Percentiles rank a stretch among this genome's conserved stretches.
phyloP scores from a whole-genome alignment of 2,888 invertebrate species.

The Tetropium fuscum region DNA sequence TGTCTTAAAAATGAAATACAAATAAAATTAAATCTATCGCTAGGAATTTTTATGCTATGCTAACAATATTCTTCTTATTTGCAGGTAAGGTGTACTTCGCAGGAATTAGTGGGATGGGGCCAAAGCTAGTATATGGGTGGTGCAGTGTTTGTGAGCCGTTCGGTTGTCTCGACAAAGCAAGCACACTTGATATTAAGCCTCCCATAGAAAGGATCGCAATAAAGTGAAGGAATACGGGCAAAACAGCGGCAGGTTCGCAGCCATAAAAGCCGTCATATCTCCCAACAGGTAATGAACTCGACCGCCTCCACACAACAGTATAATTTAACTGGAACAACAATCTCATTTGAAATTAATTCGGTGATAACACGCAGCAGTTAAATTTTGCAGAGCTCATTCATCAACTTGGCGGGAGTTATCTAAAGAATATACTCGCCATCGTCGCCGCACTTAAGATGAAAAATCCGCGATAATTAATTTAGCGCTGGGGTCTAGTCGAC shows the following conservation, averaged over 20 bases:
- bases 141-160: conserved; percentile 42
- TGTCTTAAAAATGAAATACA: too few relatives aligned
- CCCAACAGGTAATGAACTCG: conserved; percentile 43
- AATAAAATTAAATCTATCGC: too few relatives aligned
- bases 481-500: conserved; percentile 1
- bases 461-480: conserved; percentile 21
- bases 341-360: conserved; percentile 36
- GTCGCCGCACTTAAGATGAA: conserved; percentile 10
- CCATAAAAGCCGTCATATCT: conserved; percentile 44
- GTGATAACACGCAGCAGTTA: conserved; percentile 9
- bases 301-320: conserved; percentile 29
- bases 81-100: too few relatives aligned
- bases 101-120: too few relatives aligned
- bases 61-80: too few relatives aligned
- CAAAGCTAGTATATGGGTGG: too few relatives aligned
- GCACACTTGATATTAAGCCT: conserved; percentile 43
- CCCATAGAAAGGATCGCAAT: conserved; percentile 30
- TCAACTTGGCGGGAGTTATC: conserved; percentile 17
- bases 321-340: conserved; percentile 33
- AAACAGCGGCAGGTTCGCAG: conserved; percentile 30
- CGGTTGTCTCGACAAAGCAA: conserved; percentile 33
- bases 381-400: conserved; percentile 12
- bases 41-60: too few relatives aligned
- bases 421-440: conserved; percentile 13
- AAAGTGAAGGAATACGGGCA: conserved; percentile 36